Evolutionary conservation across 2,888 invertebrate genomes (phyloP).

Genomic region (Agrotis ipsilon): DNA sequence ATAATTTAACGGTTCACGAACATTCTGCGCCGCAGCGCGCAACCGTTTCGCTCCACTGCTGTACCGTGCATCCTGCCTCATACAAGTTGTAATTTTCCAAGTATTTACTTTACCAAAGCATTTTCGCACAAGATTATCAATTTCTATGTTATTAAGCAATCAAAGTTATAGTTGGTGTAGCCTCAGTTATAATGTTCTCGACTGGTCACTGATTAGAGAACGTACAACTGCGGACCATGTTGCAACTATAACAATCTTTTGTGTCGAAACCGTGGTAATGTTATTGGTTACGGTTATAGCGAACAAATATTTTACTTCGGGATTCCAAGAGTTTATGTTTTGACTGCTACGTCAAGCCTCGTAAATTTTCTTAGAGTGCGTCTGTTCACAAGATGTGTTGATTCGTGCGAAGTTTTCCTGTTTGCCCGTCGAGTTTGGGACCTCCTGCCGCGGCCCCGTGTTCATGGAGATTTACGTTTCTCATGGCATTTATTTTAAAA

Average conservation of each 20-base stretch:
- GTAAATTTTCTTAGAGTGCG: slow-evolving; percentile 61
- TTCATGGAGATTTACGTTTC: slow-evolving; percentile 67
- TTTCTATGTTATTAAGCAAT: slow-evolving; percentile 41
- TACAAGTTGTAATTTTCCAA: slow-evolving; percentile 83
- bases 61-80: slow-evolving; percentile 88
- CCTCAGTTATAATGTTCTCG: neutral
- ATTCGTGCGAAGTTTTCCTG: slow-evolving; percentile 69
- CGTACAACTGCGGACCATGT: slow-evolving; percentile 16
- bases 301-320: slow-evolving; percentile 69
- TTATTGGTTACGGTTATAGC: slow-evolving; percentile 68
- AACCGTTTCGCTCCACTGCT: slow-evolving; percentile 88
- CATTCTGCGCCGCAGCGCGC: slow-evolving; percentile 84
- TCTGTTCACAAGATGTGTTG: slow-evolving; percentile 26
- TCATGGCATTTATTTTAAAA: slow-evolving; percentile 78
- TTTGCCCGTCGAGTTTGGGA: slow-evolving; percentile 67
- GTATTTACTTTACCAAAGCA: slow-evolving; percentile 73
- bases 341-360: slow-evolving; percentile 61
- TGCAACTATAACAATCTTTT: slow-evolving; percentile 54
- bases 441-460: slow-evolving; percentile 69
- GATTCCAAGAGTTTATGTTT: slow-evolving; percentile 66
- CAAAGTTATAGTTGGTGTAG: slow-evolving; percentile 11
- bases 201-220: slow-evolving; percentile 19
- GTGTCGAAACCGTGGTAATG: slow-evolving; percentile 65
- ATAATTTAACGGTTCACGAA: slow-evolving; percentile 69
- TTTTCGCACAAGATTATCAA: slow-evolving; percentile 60